Conservation (phyloP, 2,888 invertebrate species). For the Papilio protenor region DNA sequence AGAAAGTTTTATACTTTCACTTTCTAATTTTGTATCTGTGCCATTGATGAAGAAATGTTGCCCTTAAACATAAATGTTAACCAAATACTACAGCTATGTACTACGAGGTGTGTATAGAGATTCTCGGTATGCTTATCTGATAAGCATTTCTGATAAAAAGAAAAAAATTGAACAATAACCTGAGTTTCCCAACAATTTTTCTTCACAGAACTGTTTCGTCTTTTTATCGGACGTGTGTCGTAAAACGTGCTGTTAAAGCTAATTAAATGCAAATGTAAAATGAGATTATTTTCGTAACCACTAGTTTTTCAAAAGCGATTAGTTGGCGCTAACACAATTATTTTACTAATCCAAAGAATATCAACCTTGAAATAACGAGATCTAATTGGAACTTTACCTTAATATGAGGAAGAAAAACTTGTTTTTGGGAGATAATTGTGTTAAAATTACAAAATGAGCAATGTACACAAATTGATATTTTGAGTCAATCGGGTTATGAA, state of each 20-base stretch:
- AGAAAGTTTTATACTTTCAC: conserved; percentile 38
- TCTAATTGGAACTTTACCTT: conserved; percentile 22
- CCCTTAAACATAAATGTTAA: neutral
- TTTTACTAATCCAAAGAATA: conserved; percentile 15
- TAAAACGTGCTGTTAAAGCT: neutral
- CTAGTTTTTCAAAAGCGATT: neutral
- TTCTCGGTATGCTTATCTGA: conserved; percentile 34
- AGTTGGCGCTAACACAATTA: conserved; percentile 5
- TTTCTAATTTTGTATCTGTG: conserved; percentile 39
- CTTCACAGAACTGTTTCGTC: neutral
- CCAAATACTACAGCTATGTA: neutral
- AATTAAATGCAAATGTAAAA: conserved; percentile 25
- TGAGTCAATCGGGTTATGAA: neutral
- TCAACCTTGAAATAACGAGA: conserved; percentile 37
- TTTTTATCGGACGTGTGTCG: conserved; percentile 9
- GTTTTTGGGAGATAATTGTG: conserved; percentile 38
- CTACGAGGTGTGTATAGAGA: neutral
- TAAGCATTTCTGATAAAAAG: conserved; percentile 37
- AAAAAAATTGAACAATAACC: conserved; percentile 7
- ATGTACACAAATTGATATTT: neutral
- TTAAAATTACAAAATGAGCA: conserved; percentile 25
- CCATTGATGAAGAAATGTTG: neutral
- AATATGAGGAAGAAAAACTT: conserved; percentile 42
- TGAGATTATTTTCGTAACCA: conserved; percentile 10
- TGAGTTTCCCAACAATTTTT: neutral